Conservation (phyloP, 1,140 invertebrate species). For the Frieseomelitta varia region DNA sequence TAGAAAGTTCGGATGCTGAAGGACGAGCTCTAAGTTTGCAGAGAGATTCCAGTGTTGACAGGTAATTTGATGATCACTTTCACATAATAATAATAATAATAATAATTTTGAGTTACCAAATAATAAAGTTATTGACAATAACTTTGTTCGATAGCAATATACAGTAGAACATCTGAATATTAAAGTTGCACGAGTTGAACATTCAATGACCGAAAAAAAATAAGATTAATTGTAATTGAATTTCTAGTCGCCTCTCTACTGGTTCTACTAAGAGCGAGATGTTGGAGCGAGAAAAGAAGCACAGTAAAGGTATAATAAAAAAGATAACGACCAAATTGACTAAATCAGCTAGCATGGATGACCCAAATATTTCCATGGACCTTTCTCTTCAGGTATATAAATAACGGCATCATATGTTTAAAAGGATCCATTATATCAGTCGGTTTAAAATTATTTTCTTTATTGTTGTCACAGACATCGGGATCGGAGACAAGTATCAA, state of each 20-base stretch:
- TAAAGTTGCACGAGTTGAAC: background rate
- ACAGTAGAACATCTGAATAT: too few species aligned
- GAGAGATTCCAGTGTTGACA: conserved; percentile 89
- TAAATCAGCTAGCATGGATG: conserved; percentile 92
- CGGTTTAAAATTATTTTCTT: conserved; percentile 54
- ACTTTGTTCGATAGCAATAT: too few species aligned
- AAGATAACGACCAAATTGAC: conserved; percentile 91
- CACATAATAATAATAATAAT: background rate
- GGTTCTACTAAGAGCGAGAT: conserved; percentile 93
- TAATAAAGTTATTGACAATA: too few species aligned
- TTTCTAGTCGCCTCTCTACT: conserved; percentile 87
- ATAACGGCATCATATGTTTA: conserved; percentile 8
- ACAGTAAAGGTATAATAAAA: conserved; percentile 91
- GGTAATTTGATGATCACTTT: too few species aligned
- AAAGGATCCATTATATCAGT: conserved; percentile 1
- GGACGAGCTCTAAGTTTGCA: conserved; percentile 82
- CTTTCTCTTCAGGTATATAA: conserved; percentile 57
- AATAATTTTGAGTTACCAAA: too few species aligned
- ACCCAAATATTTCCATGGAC: conserved; percentile 83
- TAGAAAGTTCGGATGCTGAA: conserved; percentile 84
- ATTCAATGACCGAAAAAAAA: background rate
- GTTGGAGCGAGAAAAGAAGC: conserved; percentile 87
- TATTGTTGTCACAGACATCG: conserved; percentile 84
- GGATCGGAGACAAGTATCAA: conserved; percentile 90
- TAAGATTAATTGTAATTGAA: background rate